Evolutionary conservation across 2,797 vertebrate genomes (phyloP), one percentile per base, ranked within the genome.

Genomic region (Myotis findleyi): DNA sequence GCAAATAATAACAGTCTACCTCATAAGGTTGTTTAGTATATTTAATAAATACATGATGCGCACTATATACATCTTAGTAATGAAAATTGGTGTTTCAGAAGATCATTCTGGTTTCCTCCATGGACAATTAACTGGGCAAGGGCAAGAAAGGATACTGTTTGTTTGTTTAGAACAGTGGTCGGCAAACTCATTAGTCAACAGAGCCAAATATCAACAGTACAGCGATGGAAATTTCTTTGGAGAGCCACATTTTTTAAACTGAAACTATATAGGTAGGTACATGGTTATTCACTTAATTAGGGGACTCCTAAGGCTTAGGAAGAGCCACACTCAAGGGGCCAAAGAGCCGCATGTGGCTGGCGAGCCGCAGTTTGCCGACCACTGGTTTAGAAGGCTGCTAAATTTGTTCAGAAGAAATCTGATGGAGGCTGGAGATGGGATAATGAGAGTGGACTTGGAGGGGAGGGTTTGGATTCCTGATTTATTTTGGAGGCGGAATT

Each of bases 401-500:
- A 44, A 17, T 83, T 85, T 89, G 49, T 47, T 80, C 36, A 62
- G 23, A 75, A 73, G 64, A 86, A 77, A 80, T 41, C 44, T 27
- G 16, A 87, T 88, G 33, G 62, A 82, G 13, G 27, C 80, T 36
- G 44, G 71, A 93, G 68, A 41, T 59, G 4, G n/a, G 47, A 11
- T 91, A 62, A 88, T 84, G 16, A 77, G 68, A 59, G 41, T 55
- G 6, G 21, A 77, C 14, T 44, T 59, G 47, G n/a, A 66, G 23
- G 79, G 59, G 30, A 85, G 13, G 13, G 55, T 9, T 86, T 38
- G 1, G 55, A 68, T 82, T 85, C 21, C 49, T 88, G 25, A 80
- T 89, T 93, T 85, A 53, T 91, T 91, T 90, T 68, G 49, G 79
- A 75, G 47, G 36, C n/a, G 55, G 30, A 81, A 30, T 83, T 82